Evolutionary conservation across 1,140 invertebrate genomes (phyloP), one percentile per base, ranked within the genome.

Genomic region (Camponotus pennsylvanicus): DNA sequence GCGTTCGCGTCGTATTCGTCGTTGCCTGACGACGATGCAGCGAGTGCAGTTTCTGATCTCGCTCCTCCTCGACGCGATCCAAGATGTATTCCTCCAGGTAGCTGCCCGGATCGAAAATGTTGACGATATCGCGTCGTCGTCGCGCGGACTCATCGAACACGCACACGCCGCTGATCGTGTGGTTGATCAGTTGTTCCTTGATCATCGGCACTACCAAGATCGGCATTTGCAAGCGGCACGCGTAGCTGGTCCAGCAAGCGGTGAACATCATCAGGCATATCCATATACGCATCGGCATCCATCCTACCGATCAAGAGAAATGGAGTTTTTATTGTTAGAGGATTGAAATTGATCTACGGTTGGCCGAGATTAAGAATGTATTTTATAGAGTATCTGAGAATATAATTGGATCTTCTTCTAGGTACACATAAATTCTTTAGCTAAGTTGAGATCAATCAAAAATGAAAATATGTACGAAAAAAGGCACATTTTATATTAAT

Each of bases 201-300:
- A 97, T 96, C 97, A 97, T 97, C 2, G 97, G 97, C 3, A 97
- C 96, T 18, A 97, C 96, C 78, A 97, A 96, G 49, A 97, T 96
- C 8, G 97, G 97, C 95, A 97, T 97, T 92, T 97, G 97, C 7
- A 97, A 95, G 61, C 97, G 95, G 63, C 97, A 95, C 95, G 97
- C 96, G 92, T 97, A 97, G 45, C 95, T 96, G n/a, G 97, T 95
- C 94, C 97, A 97, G 66, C 97, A 97, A 76, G 96, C 96, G 52
- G 96, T 96, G 89, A 97, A 97, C 88, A 97, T 93, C 97, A 97
- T 97, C 21, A 97, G 86, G 78, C 96, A 96, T n/a, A 97, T 94
- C 76, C 96, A 93, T 45, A 96, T 94, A 42, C 96, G 92, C 18
- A 85, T 67, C 3, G 93, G 93, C 0, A 94, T 75, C 75, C 91